These are phyloP conservation scores for Phalera bucephala DNA, from an alignment of 2,888 invertebrate genomes.

Conservation along the genomic window DNA sequence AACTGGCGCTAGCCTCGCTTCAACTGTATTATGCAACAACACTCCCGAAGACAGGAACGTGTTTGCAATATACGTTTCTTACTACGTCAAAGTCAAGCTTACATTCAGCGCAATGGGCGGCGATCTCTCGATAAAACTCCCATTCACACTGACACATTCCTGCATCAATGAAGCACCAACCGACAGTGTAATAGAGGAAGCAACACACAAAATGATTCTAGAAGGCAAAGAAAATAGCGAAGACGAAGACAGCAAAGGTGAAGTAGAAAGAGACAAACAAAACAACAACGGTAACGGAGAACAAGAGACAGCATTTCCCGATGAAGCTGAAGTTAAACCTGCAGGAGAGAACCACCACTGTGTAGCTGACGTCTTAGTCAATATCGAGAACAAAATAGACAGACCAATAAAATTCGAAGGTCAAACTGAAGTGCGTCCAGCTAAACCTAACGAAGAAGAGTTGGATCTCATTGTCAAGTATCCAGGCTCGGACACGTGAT, in stretches of 20 bases:
- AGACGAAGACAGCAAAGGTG: slow-evolving; percentile 65
- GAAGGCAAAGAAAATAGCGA: slow-evolving; percentile 75
- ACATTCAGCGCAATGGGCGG: slow-evolving; percentile 92
- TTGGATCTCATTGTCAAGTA: slow-evolving; percentile 76
- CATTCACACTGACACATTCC: slow-evolving; percentile 91
- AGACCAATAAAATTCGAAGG: slow-evolving; percentile 67
- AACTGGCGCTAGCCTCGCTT: slow-evolving; percentile 84
- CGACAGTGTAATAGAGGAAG: slow-evolving; percentile 77
- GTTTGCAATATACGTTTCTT: slow-evolving; percentile 95
- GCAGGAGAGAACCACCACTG: slow-evolving; percentile 62
- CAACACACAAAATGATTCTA: slow-evolving; percentile 72
- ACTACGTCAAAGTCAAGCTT: slow-evolving; percentile 94
- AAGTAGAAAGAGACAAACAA: slow-evolving; percentile 61
- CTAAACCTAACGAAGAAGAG: slow-evolving; percentile 68
- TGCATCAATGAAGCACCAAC: slow-evolving; percentile 85
- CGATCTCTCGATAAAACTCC: slow-evolving; percentile 89
- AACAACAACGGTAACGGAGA: slow-evolving; percentile 56
- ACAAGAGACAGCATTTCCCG: slow-evolving; percentile 44
- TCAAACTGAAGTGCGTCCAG: slow-evolving; percentile 57
- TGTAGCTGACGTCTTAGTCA: slow-evolving; percentile 71
- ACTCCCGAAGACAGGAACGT: slow-evolving; percentile 91
- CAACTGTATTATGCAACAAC: slow-evolving; percentile 81
- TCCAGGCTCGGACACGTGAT: slow-evolving; percentile 78
- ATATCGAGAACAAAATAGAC: slow-evolving; percentile 72
- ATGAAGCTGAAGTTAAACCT: slow-evolving; percentile 56